Base-by-base conservation (phyloP, 2,888 invertebrate species). In the Cristatella mucedo region DNA sequence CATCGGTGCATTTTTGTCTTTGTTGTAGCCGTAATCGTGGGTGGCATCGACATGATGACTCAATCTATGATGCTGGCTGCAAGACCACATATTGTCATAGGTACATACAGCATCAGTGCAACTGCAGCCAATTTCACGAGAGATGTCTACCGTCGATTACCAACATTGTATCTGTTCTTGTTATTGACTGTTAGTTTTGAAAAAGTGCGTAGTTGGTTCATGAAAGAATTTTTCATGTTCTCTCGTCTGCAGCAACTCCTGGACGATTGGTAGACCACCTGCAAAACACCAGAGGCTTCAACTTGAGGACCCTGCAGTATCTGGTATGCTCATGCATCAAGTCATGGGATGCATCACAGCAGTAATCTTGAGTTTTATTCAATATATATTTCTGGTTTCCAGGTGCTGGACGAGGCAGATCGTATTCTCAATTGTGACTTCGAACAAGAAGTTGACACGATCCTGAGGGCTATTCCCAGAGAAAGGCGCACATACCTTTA, bases 361-460 rank as follows among this genome's bases (percentile, higher is more conserved):
- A n/a, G n/a, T n/a, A n/a, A n/a, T n/a, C n/a, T n/a, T n/a, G n/a
- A n/a, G n/a, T n/a, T n/a, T n/a, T n/a, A n/a, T n/a, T n/a, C n/a
- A n/a, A n/a, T n/a, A n/a, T n/a, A n/a, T n/a, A n/a, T n/a, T n/a
- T n/a, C n/a, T n/a, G n/a, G n/a, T n/a, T n/a, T n/a, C n/a, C 50
- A 81, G 76, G 82, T 95, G 0, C 89, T 97, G 89, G 97, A 97
- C 54, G 97, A 97, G 74, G 97, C 97, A 0, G 97, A 97, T 68
- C 75, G 95, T 49, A 97, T 97, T 51, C 72, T 99, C 2, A 95
- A 95, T 63, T 87, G 93, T 89, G 97, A 97, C 61, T 99, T 99
- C 61, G 95, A 95, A 69, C 79, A 82, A 9, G 97, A 97, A 70
- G 53, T 69, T 20, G 87, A 93, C 65, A 93, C 93, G 69, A 93